These are phyloP conservation scores for Limosa lapponica DNA, from an alignment of 2,797 vertebrate genomes.

Conservation along the genomic window DNA sequence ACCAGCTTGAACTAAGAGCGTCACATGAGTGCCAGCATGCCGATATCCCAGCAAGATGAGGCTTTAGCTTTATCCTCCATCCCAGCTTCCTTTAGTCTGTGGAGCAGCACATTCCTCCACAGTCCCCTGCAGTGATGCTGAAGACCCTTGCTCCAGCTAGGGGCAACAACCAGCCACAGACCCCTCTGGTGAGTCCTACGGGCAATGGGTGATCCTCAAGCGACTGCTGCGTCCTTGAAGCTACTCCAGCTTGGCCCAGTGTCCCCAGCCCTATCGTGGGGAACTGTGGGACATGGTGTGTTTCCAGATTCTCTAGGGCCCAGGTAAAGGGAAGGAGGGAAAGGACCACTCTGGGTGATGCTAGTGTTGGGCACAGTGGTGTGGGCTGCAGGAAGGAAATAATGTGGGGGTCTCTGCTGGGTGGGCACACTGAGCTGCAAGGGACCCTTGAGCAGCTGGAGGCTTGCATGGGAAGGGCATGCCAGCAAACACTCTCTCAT, in stretches of 20 bases:
- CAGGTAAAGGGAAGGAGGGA: background rate
- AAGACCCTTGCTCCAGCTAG: background rate
- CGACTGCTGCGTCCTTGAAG: background rate
- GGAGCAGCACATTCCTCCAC: accelerated
- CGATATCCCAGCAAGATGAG: background rate
- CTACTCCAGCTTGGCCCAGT: background rate
- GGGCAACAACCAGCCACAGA: background rate
- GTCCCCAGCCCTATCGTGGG: background rate
- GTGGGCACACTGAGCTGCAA: background rate
- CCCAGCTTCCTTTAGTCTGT: background rate
- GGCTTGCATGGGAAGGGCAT: background rate
- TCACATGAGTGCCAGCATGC: background rate
- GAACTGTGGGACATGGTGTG: background rate
- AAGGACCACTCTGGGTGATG: background rate
- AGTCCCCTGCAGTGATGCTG: background rate
- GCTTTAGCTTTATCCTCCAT: background rate
- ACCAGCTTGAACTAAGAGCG: background rate
- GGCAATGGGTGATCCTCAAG: background rate
- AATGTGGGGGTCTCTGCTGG: accelerated
- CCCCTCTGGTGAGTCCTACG: background rate
- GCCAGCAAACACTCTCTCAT: background rate
- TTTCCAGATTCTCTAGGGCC: background rate
- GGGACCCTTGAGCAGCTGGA: background rate
- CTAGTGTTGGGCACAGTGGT: accelerated
- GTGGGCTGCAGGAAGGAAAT: background rate